A percentile compares a stretch with the other conserved stretches of the same genome.
These are phyloP conservation scores for Paratrypauchen microcephalus DNA, from an alignment of 2,797 vertebrate genomes.

Conservation along the genomic window DNA sequence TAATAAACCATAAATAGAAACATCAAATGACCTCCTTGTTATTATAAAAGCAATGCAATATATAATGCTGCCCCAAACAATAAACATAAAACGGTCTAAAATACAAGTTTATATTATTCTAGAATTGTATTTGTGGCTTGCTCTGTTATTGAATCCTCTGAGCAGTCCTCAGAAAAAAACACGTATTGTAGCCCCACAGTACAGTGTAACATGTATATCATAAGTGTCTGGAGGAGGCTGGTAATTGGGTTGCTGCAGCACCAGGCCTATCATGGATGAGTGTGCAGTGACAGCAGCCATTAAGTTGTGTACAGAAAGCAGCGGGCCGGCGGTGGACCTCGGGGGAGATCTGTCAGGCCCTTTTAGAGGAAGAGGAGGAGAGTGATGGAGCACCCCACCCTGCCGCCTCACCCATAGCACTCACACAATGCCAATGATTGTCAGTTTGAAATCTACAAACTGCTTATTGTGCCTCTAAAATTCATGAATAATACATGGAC, in stretches of 20 bases:
- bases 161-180: constrained; percentile 16
- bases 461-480: constrained; percentile 70
- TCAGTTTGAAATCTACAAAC: constrained; percentile 65
- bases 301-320: constrained; percentile 72
- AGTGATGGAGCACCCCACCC: constrained; percentile 68
- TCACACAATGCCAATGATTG: constrained; percentile 69
- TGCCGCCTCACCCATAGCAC: constrained; percentile 64
- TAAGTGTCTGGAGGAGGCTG: constrained; percentile 49
- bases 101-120: not conserved
- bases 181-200: constrained; percentile 20
- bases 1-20: not conserved
- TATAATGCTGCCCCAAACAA: not conserved
- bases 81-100: not conserved
- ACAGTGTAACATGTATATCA: constrained; percentile 44
- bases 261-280: constrained; percentile 64
- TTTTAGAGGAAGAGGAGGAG: constrained; percentile 73
- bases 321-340: constrained; percentile 65
- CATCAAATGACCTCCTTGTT: not conserved
- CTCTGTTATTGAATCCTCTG: constrained; percentile 1
- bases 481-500: constrained; percentile 69
- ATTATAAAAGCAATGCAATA: not conserved
- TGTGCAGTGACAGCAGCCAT: constrained; percentile 72
- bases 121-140: not conserved
- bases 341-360: constrained; percentile 72
- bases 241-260: constrained; percentile 66